Evolutionary conservation across 2,113 vertebrate species (phyloP).

Genomic region (Polypterus senegalus): DNA sequence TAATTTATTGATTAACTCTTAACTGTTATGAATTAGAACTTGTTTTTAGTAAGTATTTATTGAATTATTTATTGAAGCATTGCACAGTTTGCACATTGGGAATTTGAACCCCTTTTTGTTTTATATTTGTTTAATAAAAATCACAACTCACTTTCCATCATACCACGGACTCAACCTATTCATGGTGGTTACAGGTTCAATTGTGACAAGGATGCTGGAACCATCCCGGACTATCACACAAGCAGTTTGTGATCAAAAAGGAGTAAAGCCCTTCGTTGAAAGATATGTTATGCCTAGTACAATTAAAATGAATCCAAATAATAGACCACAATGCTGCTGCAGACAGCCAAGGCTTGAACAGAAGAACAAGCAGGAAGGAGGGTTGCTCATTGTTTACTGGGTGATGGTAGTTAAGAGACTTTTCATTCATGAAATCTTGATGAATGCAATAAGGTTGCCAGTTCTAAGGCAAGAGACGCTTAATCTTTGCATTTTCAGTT

Average conservation of each 20-base stretch:
- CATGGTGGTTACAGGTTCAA: too few species aligned
- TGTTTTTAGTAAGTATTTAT: too few species aligned
- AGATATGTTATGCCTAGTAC: not conserved
- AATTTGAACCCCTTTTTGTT: too few species aligned
- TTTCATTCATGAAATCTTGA: conserved; percentile 1
- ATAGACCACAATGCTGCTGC: conserved; percentile 7
- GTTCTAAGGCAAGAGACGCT: not conserved
- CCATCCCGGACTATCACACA: not conserved
- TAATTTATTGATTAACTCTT: too few species aligned
- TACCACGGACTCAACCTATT: too few species aligned
- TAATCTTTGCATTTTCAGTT: not conserved
- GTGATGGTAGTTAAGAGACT: conserved; percentile 11
- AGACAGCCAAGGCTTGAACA: conserved; percentile 7
- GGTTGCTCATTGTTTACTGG: conserved; percentile 5
- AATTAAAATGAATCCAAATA: not conserved
- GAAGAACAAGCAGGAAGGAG: conserved; percentile 2
- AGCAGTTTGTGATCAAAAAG: not conserved
- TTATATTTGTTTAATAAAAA: too few species aligned
- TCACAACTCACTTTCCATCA: too few species aligned
- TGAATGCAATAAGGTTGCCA: not conserved
- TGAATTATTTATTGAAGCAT: too few species aligned
- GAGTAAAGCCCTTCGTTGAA: too few species aligned
- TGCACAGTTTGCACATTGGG: too few species aligned
- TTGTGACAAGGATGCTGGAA: too few species aligned
- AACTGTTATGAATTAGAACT: too few species aligned